Evolutionary conservation across 2,113 vertebrate species (phyloP), one percentile per base, ranked within the genome.

Genomic region (Panthera uncia): DNA sequence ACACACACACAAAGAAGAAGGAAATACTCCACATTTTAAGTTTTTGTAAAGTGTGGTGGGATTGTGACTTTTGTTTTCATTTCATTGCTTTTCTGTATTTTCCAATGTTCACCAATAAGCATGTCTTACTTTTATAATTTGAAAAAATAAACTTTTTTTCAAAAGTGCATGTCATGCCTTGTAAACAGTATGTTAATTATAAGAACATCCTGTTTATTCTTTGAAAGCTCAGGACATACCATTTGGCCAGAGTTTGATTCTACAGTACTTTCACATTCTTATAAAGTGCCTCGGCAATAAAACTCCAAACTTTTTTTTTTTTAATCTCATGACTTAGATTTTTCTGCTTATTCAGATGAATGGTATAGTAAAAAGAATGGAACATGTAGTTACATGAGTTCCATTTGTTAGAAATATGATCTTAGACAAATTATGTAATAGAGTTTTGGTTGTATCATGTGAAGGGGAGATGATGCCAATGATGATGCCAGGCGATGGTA

Each of bases 181-280:
- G n/a, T 9, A 91, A 61, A 97, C 19, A 45, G 84, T 87, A 82
- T 88, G 68, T 57, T 82, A 50, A 50, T 68, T 69, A 36, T 91
- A 90, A 94, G 76, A 94, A 90, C 27, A 86, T 81, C 82, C 55
- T 79, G 29, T 73, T 93, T 84, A 87, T 79, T 89, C n/a, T 83
- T 87, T 91, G 69, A 33, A 81, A 89, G 41, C 69, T 79, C 80
- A 73, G 10, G 27, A n/a, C 38, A 38, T 85, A 93, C 52, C 38
- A 9, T 31, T 76, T 89, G 55, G 25, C 81, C 69, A 38, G 18
- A 71, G 33, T 69, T 76, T 41, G 41, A 82, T 86, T 95, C 27
- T 86, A 8, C 1, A 82, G 0, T 71, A 11, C 41, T 95, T 93
- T 82, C 33, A 33, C 6, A 45, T 85, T 95, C 33, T 68, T 74